Evolutionary conservation across 2,888 invertebrate species (phyloP), one percentile per base, ranked within the genome.

Genomic region (Phoronis australis): DNA sequence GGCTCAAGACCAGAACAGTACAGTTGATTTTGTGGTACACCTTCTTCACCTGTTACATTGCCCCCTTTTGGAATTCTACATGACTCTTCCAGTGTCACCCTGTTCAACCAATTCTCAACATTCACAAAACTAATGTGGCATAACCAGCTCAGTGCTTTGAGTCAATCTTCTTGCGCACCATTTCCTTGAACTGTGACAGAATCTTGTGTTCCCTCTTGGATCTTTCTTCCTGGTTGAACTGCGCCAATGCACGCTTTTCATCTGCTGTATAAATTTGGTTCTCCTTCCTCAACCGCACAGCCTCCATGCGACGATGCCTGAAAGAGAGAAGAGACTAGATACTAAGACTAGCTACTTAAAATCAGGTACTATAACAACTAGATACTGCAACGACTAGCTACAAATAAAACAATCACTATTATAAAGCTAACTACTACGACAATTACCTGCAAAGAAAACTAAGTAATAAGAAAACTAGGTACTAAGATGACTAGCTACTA

Each of bases 251-350:
- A 48, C 99, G 84, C 79, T 99, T 99, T 78, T 99, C 99, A 78
- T 99, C 99, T 0, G 97, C 99, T 4, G 94, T 94, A 82, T 97
- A 96, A 73, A 99, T 94, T 82, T 99, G 99, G 82, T 99, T 99
- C 80, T 99, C 99, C 73, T 99, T 99, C 65, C 99, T 86, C 60
- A 99, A 87, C 79, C 99, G 92, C 1, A 99, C 99, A 55, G 99
- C 99, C 78, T 99, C 99, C 99, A 99, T 97, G 61, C 96, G 86
- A 2, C 96, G 88, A 81, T 97, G 96, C 60, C 74, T 75, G 49
- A 65, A 69, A 60, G 60, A 50, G 61, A 64, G 65, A 52, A 39
- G 43, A 12, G 23, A 12, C 23, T 15, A 18, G n/a, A n/a, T n/a
- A n/a, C n/a, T n/a, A n/a, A n/a, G n/a, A n/a, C n/a, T n/a, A n/a